Evolutionary conservation across 2,888 invertebrate genomes (phyloP), one percentile per base, ranked within the genome.

Genomic region (Papilio protenor): DNA sequence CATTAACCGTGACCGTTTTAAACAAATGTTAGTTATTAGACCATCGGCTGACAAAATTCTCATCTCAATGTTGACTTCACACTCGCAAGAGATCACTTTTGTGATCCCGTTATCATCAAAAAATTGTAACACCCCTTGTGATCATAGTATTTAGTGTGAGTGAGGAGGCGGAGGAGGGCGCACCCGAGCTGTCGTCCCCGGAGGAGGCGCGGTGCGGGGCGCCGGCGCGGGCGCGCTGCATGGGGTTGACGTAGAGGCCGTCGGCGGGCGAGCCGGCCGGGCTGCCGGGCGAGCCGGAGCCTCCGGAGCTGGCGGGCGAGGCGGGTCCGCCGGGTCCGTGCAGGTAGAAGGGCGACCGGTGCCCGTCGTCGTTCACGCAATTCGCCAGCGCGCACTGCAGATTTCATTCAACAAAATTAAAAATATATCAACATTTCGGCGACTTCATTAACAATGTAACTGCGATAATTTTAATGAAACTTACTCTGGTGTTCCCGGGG

Each of bases 211-310:
- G 92, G 81, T 91, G 91, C 12, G 88, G 88, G 11, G 85, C 88
- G 40, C 83, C 89, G 1, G 89, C 87, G 0, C 91, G 87, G 2
- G 87, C 87, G 59, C 95, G 90, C 83, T 95, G 96, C 97, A 98
- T 97, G 0, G 98, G 98, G 88, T 98, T 98, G 79, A 98, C 96
- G 87, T 98, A 98, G 64, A 98, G 95, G 0, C 98, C 98, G 84
- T 98, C 97, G 78, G 97, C 96, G 0, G 96, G 96, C 83, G 94
- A 89, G 23, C 93, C 84, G 23, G 89, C 86, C 0, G 92, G 93
- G 82, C 88, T 87, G 79, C 94, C 81, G 91, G 97, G 92, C 90
- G 1, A 91, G 89, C 72, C 94, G 92, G 11, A 94, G 93, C n/a
- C 96, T 97, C 5, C 96, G 96, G 94, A 97, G 97, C 33, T 97